Evolutionary conservation across 1,140 invertebrate species (phyloP), one percentile per base, ranked within the genome.

Genomic region (Phenacoccus solenopsis): DNA sequence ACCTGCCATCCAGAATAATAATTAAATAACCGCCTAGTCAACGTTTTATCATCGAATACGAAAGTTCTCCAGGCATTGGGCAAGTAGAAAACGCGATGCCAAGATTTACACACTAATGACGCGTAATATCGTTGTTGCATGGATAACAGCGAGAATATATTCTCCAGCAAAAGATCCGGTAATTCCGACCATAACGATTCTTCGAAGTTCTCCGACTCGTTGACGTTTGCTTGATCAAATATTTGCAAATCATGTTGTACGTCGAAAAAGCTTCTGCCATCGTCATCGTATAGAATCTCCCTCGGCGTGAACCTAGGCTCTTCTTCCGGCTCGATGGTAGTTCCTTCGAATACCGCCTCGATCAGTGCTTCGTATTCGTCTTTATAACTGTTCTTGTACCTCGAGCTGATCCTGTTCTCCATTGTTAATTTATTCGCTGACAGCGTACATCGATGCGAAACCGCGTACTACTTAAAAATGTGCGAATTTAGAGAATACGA

Each of bases 1-100:
- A 84, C 83, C 78, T 89, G 87, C 86, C 90, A 92, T 10, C 90
- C 90, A 69, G 87, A 87, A 77, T 91, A 91, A 74, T 91, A 90
- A 77, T 91, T 91, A 76, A 86, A 92, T 75, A 86, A 86, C 3
- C 87, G 80, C 69, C 88, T 82, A 0, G 89, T 91, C 1, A 93
- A 78, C 0, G 89, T 90, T 10, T 80, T 82, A 76, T 92, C 90
- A 70, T 86, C 82, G 21, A 93, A 78, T 0, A 84, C 80, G 76
- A 93, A 93, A 3, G 82, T 85, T 13, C 84, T 79, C 90, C 90
- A 91, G 21, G 90, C 85, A 27, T 82, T 82, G 56, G 87, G 87
- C 1, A 91, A 81, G 75, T 90, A 85, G 75, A 93, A 91, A 0
- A 85, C 86, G 16, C 81, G 77, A 74, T 90, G 84, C 90, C 90